A percentile compares a stretch with the other conserved stretches of the same genome.
These are phyloP conservation scores for Otis tarda DNA, from an alignment of 2,113 vertebrate genomes.

Conservation along the genomic window DNA sequence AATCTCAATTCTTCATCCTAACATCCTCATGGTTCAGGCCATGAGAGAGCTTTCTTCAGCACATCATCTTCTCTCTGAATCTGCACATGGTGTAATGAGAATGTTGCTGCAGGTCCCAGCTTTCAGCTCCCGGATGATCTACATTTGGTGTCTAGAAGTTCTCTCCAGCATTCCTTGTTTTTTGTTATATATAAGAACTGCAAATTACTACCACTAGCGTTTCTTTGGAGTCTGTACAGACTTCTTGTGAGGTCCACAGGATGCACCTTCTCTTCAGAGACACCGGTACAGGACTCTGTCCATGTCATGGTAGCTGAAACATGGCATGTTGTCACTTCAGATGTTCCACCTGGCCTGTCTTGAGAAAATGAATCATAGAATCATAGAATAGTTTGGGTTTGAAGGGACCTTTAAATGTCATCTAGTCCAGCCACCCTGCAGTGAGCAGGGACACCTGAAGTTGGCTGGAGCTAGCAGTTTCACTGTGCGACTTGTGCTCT, in stretches of 20 bases:
- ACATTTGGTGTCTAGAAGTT: background rate
- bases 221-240: background rate
- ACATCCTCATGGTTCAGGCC: accelerated
- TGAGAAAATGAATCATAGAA: background rate
- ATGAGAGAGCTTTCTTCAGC: background rate
- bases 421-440: no score
- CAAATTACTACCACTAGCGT: accelerated
- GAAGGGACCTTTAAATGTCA: no score
- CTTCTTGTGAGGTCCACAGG: accelerated
- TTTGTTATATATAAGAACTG: background rate
- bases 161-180: background rate
- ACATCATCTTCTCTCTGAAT: background rate
- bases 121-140: background rate
- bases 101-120: background rate
- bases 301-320: accelerated
- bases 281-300: background rate
- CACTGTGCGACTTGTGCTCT: background rate
- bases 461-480: background rate
- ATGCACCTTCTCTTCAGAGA: background rate
- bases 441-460: no score
- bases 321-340: background rate
- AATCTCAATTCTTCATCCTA: background rate
- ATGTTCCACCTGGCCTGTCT: background rate
- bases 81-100: background rate
- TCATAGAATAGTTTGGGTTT: no score